Conservation (phyloP, 1,140 invertebrate genomes). For the Planococcus citri region DNA sequence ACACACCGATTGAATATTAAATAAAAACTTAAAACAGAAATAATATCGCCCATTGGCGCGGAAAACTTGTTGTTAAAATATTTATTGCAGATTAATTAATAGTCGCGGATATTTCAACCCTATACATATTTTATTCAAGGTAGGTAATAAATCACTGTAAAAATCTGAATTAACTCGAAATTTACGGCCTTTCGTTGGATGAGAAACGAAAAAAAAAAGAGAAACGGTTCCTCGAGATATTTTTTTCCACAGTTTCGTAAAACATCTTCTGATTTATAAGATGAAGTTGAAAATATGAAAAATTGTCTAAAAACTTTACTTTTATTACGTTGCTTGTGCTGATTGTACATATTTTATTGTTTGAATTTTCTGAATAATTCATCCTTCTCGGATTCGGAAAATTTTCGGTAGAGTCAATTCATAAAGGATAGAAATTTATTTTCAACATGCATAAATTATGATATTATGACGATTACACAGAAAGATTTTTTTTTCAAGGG, state of each 20-base stretch:
- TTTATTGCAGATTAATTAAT: background rate
- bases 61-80: background rate
- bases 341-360: slow-evolving; percentile 8
- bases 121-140: background rate
- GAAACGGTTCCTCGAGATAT: background rate
- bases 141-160: background rate
- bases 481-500: too few species aligned
- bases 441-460: too few species aligned
- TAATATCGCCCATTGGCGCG: too few species aligned
- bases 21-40: too few species aligned
- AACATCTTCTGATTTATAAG: background rate
- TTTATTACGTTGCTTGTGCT: background rate
- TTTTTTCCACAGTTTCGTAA: background rate
- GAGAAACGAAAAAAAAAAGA: background rate
- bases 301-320: background rate
- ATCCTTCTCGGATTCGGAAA: too few species aligned
- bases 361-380: background rate
- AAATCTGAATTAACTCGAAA: background rate
- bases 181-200: background rate
- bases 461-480: too few species aligned
- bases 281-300: background rate
- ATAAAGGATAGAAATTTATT: too few species aligned
- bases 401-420: too few species aligned
- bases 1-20: too few species aligned
- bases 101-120: background rate